Evolutionary conservation across 2,797 vertebrate species (phyloP).

Genomic region (Acanthurus tractus): DNA sequence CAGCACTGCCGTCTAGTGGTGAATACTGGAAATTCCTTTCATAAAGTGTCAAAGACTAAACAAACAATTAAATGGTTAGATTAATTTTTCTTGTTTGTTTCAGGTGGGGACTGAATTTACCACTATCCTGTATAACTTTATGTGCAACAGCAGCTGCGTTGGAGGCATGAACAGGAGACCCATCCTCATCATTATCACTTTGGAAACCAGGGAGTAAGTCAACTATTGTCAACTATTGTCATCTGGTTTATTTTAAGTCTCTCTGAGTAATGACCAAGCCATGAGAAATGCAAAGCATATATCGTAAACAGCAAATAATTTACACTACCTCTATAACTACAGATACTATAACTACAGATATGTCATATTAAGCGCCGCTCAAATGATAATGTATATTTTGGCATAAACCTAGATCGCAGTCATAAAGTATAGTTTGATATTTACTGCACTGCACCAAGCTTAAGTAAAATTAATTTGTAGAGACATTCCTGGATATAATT

Average conservation of each 20-base stretch:
- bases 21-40: neutral
- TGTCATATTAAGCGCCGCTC: neutral
- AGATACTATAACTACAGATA: neutral
- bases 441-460: neutral
- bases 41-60: neutral
- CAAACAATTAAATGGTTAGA: neutral
- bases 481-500: neutral
- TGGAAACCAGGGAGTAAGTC: conserved; percentile 97
- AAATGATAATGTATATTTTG: neutral
- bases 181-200: conserved; percentile 98
- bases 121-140: conserved; percentile 98
- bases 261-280: neutral
- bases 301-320: neutral
- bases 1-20: conserved; percentile 67
- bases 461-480: neutral
- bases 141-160: conserved; percentile 99
- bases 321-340: neutral
- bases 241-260: too few relatives aligned
- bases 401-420: neutral
- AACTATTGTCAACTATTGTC: neutral
- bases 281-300: neutral
- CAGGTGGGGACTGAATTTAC: conserved; percentile 99
- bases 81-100: conserved; percentile 43
- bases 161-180: conserved; percentile 98
- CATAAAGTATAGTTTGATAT: neutral